Percentiles rank a stretch among this genome's conserved stretches.
Conservation (phyloP, 2,113 vertebrate genomes). For the Calonectris borealis region DNA sequence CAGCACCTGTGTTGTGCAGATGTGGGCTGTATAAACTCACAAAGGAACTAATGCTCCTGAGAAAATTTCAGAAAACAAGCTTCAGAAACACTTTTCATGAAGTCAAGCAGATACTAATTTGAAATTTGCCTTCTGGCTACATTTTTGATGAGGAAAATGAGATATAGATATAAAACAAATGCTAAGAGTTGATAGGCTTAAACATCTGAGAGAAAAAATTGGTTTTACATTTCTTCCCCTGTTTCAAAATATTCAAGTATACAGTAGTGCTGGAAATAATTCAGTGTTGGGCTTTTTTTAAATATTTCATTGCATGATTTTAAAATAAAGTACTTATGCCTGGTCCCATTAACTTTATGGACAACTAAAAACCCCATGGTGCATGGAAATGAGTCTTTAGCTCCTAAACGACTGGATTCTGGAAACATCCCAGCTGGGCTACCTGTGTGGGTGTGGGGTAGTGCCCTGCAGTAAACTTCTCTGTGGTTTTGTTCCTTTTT, state of each 20-base stretch:
- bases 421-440: neutral
- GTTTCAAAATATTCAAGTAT: neutral
- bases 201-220: neutral
- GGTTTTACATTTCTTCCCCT: neutral
- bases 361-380: neutral
- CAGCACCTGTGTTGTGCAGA: neutral
- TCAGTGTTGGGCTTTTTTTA: neutral
- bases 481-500: neutral
- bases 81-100: neutral
- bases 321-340: neutral
- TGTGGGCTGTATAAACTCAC: neutral
- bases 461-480: neutral
- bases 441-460: neutral
- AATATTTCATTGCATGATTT: neutral
- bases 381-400: neutral
- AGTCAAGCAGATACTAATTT: neutral
- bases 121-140: neutral
- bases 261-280: neutral
- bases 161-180: neutral
- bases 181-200: neutral
- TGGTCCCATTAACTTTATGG: neutral
- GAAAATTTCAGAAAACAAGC: neutral
- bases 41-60: neutral
- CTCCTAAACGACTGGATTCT: neutral
- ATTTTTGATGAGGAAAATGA: neutral